Conservation (phyloP, 2,888 invertebrate genomes). For the Cyclophora albipunctata region DNA sequence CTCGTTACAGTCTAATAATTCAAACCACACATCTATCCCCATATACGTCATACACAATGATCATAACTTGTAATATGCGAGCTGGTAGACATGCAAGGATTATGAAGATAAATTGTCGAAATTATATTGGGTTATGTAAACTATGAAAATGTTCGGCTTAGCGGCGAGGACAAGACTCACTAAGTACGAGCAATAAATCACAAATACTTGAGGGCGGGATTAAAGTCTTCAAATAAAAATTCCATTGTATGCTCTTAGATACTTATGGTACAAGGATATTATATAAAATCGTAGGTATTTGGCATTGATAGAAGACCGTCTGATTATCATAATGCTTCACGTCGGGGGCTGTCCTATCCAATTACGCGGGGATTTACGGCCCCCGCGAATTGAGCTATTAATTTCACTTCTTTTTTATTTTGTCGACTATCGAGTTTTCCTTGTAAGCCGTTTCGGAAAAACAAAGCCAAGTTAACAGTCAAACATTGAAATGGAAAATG, state of each 20-base stretch:
- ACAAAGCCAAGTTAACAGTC: slow-evolving; percentile 18
- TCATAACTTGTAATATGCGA: neutral
- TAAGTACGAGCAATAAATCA: neutral
- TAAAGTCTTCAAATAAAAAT: slow-evolving; percentile 11
- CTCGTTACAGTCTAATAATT: no score
- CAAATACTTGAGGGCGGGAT: neutral
- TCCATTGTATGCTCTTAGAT: slow-evolving; percentile 2
- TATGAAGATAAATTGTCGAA: no score
- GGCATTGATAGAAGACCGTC: slow-evolving; percentile 20
- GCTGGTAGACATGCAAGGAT: neutral
- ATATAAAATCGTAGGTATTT: slow-evolving; percentile 15
- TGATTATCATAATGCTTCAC: slow-evolving; percentile 21
- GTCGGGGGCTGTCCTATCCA: slow-evolving; percentile 22
- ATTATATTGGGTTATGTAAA: no score
- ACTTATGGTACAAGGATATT: neutral
- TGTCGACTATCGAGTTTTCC: slow-evolving; percentile 13
- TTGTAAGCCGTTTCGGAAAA: slow-evolving; percentile 15
- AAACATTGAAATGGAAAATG: slow-evolving; percentile 25
- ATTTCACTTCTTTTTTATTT: slow-evolving; percentile 23
- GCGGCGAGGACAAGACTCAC: no score
- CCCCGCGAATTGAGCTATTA: slow-evolving; percentile 26
- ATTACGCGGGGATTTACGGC: slow-evolving; percentile 29
- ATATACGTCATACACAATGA: neutral
- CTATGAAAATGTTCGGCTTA: no score
- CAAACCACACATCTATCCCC: no score